A percentile compares a stretch with the other conserved stretches of the same genome.
phyloP scores from a whole-genome alignment of 64 coral and sea anemone genomes.

The Catalaphyllia jardinei region DNA sequence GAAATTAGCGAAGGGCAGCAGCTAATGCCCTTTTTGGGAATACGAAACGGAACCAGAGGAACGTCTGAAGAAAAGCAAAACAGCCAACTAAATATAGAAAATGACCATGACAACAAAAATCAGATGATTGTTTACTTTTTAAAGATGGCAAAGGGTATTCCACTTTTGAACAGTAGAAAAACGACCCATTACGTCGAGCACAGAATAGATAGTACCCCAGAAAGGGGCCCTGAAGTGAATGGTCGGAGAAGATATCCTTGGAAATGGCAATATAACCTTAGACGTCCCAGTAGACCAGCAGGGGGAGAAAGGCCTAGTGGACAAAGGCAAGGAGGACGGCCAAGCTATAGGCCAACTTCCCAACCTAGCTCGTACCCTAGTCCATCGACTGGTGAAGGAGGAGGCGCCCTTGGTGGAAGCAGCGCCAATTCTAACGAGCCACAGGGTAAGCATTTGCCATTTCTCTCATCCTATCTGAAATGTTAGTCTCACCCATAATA shows the following conservation, averaged over 20 bases:
- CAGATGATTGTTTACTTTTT: constrained; percentile 41
- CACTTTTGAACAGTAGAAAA: constrained; percentile 26
- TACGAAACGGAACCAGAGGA: neutral
- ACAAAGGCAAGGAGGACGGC: neutral
- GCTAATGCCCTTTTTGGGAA: neutral
- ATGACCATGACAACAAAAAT: constrained; percentile 15
- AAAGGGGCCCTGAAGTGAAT: neutral
- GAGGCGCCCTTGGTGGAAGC: constrained; percentile 18
- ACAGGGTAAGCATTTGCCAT: neutral
- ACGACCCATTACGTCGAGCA: neutral
- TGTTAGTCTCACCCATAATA: neutral
- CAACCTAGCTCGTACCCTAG: neutral
- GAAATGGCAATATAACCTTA: neutral
- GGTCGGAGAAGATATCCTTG: neutral
- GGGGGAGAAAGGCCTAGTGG: neutral
- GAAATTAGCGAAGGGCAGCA: neutral
- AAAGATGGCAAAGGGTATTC: constrained; percentile 42
- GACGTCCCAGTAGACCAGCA: neutral
- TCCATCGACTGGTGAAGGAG: constrained; percentile 2
- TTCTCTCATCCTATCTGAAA: neutral
- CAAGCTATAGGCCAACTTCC: neutral
- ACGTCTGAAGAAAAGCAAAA: neutral
- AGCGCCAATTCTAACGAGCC: constrained; percentile 1
- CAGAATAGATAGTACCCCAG: neutral
- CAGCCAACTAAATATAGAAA: neutral